Evolutionary conservation across 92 coral and sea anemone species (phyloP), one percentile per base, ranked within the genome.

Genomic region (Umimayanthus kanabou): DNA sequence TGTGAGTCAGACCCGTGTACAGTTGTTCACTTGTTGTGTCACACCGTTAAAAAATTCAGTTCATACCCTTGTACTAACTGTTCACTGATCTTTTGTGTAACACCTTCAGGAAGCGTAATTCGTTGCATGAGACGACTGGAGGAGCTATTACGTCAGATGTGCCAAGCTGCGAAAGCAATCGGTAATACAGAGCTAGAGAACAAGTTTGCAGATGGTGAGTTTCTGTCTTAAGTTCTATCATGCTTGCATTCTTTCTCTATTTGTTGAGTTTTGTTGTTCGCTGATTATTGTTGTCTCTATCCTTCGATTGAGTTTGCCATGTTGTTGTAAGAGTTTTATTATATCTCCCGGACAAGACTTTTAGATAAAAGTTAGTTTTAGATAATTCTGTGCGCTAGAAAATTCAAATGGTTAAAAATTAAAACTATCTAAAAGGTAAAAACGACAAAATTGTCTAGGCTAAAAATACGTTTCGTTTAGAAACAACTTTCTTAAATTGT

Each of bases 161-260:
- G 99, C 65, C 98, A 95, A 85, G 99, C 99, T 2, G 92, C 99
- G 55, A 97, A 97, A 89, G 99, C 98, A 42, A 97, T 95, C 37
- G 98, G 98, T 50, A 97, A 97, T 86, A 97, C 99, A 22, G 99
- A 97, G 78, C 90, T 97, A 72, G 99, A 97, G 80, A 97, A 97
- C 90, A 97, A 97, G 82, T 97, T 97, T 87, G 99, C 98, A 29
- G 99, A 97, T 87, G 99, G 98, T 96, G 25, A 65, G 85, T 92
- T 55, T 29, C 16, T 74, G n/a, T 77, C 28, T 87, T 61, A 67
- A 30, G 43, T 30, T 80, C 14, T 33, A 33, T 33, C 37, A 33
- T 33, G 37, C 37, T 33, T 58, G 29, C 28, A 53, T 75, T 40
- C 33, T 40, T 23, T 37, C 28, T 87, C 20, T 25, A 69, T 79